A percentile compares a stretch with the other conserved stretches of the same genome.
These are phyloP conservation scores for Corticium candelabrum DNA, from an alignment of 37 sponge, comb jelly and placozoan genomes.

Conservation along the genomic window DNA sequence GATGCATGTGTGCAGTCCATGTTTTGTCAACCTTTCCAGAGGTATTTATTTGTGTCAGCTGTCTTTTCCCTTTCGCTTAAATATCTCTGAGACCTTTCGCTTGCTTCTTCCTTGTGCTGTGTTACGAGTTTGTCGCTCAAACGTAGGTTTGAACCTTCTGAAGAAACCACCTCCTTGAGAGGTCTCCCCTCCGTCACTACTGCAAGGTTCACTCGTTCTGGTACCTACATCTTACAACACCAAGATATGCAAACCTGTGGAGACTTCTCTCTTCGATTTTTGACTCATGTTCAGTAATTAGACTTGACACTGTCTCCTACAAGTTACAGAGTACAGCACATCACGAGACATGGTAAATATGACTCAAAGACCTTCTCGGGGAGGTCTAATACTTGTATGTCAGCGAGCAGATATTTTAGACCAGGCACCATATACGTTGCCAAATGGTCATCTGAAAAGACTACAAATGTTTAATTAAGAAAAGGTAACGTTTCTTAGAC, in stretches of 20 bases:
- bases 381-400: neutral
- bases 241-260: neutral
- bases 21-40: neutral
- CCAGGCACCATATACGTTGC: neutral
- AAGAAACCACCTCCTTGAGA: neutral
- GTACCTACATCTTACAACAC: neutral
- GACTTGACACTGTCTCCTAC: neutral
- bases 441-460: neutral
- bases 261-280: neutral
- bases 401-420: neutral
- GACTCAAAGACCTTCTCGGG: neutral
- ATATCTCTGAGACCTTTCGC: neutral
- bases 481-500: too few relatives aligned
- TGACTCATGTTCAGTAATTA: neutral
- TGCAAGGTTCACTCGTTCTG: neutral
- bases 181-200: neutral
- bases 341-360: neutral
- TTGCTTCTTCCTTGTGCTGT: neutral
- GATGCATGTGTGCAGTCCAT: neutral
- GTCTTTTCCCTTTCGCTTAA: neutral
- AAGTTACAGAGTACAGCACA: neutral
- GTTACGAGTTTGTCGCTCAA: neutral
- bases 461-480: neutral
- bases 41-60: too few relatives aligned
- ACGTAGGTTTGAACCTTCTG: neutral